Evolutionary conservation across 2,888 invertebrate species (phyloP), one percentile per base, ranked within the genome.

Genomic region (Archips xylosteana): DNA sequence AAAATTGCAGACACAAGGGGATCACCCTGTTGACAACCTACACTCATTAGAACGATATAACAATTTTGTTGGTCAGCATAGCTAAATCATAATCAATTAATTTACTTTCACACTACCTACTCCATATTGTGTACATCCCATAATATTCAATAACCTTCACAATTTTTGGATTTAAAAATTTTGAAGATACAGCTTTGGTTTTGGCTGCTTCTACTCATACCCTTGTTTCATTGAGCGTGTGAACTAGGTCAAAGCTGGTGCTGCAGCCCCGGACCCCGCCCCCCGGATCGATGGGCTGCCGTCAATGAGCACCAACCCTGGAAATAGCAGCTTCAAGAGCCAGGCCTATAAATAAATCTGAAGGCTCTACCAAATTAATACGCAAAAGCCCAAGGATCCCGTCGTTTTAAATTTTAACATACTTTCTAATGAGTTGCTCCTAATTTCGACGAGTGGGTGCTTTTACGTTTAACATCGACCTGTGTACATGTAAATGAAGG

Each of bases 231-330:
- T 92, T 94, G 92, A 92, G 87, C 85, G 85, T 82, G 83, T 80
- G 83, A 94, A 92, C 84, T 92, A 83, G 93, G 92, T 92, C 92
- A 91, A 76, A 82, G 83, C 86, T 80, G 84, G 73, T 79, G 85
- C 82, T 87, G 87, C 89, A 89, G 83, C 81, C 86, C 85, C 85
- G 85, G 84, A 82, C 78, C 71, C 83, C 57, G 57, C 83, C 82
- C 80, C 81, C 80, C n/a, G 79, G 90, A 92, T 93, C 92, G 89
- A 92, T 92, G 82, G 76, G 75, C 81, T 85, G 83, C 86, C 92
- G 86, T 92, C 92, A 92, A 92, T 92, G 90, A 85, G 87, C 74
- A 83, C 80, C 82, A 81, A 78, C 83, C 82, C 83, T 77, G 81
- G 79, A 63, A 62, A 71, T 74, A 70, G 68, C 73, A 42, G 68